A percentile compares a stretch with the other conserved stretches of the same genome.
phyloP scores from a whole-genome alignment of 2,113 vertebrate genomes.

The Pipra filicauda region DNA sequence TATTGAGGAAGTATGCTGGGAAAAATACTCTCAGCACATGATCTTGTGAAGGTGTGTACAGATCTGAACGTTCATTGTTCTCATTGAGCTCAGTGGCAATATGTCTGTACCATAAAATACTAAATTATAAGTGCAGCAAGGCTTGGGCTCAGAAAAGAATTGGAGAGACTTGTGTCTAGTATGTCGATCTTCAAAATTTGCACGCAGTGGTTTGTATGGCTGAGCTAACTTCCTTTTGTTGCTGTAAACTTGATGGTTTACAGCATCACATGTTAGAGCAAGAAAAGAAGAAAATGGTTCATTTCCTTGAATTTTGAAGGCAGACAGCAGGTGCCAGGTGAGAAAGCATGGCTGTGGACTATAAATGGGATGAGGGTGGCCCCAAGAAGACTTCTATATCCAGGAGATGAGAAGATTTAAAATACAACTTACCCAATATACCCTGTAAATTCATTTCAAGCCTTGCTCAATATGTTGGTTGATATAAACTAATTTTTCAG shows the following conservation, averaged over 20 bases:
- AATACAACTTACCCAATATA: background rate
- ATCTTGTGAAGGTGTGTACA: background rate
- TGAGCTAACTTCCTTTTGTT: background rate
- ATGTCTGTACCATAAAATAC: background rate
- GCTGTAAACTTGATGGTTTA: background rate
- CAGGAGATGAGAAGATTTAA: background rate
- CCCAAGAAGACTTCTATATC: background rate
- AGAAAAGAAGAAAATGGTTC: background rate
- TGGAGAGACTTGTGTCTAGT: background rate
- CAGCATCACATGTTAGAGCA: background rate
- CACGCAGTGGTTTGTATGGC: background rate
- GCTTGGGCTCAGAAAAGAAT: background rate
- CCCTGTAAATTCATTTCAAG: background rate
- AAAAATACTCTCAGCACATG: background rate
- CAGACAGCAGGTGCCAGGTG: background rate
- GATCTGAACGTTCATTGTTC: background rate
- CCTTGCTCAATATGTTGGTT: background rate
- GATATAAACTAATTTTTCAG: background rate
- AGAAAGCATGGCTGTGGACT: background rate
- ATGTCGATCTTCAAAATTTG: background rate
- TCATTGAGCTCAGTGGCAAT: background rate
- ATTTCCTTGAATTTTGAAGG: background rate
- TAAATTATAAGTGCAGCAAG: background rate
- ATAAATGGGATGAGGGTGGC: background rate
- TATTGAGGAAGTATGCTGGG: background rate